phyloP scores from a whole-genome alignment of 2,888 invertebrate species.

The Nomada ferruginata region DNA sequence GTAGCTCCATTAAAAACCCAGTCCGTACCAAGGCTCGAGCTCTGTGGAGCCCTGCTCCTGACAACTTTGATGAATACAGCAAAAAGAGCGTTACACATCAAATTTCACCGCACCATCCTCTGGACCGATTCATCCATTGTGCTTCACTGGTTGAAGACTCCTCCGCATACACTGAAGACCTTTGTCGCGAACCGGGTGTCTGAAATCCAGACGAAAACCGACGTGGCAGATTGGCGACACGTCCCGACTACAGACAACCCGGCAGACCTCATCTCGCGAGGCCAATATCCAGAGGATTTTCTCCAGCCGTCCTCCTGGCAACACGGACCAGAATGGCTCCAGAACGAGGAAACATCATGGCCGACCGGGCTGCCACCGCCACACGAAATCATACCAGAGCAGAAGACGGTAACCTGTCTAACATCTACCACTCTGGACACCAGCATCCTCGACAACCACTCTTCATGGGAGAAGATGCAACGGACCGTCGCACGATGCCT shows the following conservation, averaged over 20 bases:
- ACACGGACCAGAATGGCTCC: neutral
- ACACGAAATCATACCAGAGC: too few species aligned
- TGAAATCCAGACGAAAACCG: neutral
- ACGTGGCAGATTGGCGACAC: neutral
- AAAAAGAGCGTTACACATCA: too few species aligned
- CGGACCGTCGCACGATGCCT: too few species aligned
- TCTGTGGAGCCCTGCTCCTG: neutral
- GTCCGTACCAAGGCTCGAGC: neutral
- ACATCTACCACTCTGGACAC: too few species aligned
- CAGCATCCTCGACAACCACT: too few species aligned
- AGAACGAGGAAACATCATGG: too few species aligned
- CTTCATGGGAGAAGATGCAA: too few species aligned
- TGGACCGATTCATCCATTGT: neutral
- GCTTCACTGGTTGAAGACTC: neutral
- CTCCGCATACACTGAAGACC: neutral
- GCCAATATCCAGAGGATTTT: neutral
- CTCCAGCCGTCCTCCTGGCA: neutral
- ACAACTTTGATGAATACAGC: too few species aligned
- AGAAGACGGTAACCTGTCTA: too few species aligned
- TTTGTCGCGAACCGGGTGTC: neutral
- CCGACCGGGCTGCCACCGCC: too few species aligned
- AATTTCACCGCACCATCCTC: too few species aligned
- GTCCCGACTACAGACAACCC: neutral
- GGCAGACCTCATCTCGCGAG: neutral
- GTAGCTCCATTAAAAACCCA: conserved; percentile 5